Percentiles rank a stretch among this genome's conserved stretches.
phyloP scores from a whole-genome alignment of 92 coral and sea anemone genomes.

The Porites rus region DNA sequence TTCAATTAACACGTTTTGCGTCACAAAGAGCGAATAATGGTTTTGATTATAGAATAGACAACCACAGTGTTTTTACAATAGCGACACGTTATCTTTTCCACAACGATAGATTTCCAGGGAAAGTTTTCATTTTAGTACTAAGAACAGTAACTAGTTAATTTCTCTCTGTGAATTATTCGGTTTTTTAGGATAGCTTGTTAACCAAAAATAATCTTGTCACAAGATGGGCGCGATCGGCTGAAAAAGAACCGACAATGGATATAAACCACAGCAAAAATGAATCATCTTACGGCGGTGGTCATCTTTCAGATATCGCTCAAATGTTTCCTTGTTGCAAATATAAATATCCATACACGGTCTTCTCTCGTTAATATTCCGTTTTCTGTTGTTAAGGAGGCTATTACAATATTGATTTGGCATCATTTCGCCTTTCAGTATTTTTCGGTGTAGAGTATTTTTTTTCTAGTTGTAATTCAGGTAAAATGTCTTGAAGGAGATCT shows the following conservation, averaged over 20 bases:
- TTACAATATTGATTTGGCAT: neutral
- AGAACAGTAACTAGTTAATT: neutral
- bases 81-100: conserved; percentile 13
- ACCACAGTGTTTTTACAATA: conserved; percentile 31
- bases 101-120: neutral
- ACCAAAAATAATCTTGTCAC: no score
- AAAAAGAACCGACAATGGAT: conserved; percentile 23
- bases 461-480: neutral
- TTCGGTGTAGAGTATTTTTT: neutral
- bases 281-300: neutral
- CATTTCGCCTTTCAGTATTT: neutral
- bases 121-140: neutral
- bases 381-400: neutral
- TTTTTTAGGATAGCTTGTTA: no score
- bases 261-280: conserved; percentile 24
- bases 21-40: conserved; percentile 62
- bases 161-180: no score
- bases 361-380: conserved; percentile 13
- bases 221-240: neutral
- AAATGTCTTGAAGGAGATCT: no score
- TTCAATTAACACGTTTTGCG: conserved; percentile 54
- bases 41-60: conserved; percentile 44
- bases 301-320: neutral
- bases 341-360: neutral
- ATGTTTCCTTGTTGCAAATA: neutral